Evolutionary conservation across 2,113 vertebrate genomes (phyloP).

Genomic region (Pavo muticus): DNA sequence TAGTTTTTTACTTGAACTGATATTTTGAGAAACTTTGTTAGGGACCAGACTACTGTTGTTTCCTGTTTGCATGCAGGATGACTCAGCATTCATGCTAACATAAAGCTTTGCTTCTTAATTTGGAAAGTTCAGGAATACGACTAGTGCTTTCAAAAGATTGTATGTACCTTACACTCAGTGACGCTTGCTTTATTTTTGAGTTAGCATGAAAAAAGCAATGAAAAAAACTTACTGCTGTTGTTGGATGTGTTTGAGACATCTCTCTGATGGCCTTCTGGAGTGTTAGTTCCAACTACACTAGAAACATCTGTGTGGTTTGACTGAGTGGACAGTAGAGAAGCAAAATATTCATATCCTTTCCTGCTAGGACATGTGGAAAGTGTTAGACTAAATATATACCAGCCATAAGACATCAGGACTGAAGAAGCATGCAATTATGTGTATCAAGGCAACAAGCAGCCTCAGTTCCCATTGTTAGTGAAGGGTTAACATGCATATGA

Average conservation of each 20-base stretch:
- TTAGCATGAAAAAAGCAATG: not conserved
- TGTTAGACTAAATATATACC: not conserved
- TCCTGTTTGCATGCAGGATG: slow-evolving; percentile 66
- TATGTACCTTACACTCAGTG: not conserved
- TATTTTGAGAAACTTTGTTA: slow-evolving; percentile 66
- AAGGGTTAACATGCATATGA: not conserved
- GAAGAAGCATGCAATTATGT: not conserved
- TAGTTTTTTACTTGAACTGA: slow-evolving; percentile 39
- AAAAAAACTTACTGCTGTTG: not conserved
- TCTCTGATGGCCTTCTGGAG: not conserved
- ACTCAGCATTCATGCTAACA: slow-evolving; percentile 55
- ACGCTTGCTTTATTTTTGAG: not conserved
- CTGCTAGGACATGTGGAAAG: not conserved
- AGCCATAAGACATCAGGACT: not conserved
- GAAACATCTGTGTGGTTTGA: not conserved
- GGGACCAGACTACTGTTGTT: slow-evolving; percentile 59
- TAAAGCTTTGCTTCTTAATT: slow-evolving; percentile 38
- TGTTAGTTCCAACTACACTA: not conserved
- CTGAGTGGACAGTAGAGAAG: not conserved
- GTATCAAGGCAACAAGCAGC: not conserved
- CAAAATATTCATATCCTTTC: not conserved
- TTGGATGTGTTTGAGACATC: not conserved
- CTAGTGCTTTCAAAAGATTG: not conserved
- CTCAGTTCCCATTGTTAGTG: not conserved
- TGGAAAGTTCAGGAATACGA: slow-evolving; percentile 32